These are phyloP conservation scores for Proteles cristata DNA, from an alignment of 2,113 vertebrate genomes.

Conservation along the genomic window DNA sequence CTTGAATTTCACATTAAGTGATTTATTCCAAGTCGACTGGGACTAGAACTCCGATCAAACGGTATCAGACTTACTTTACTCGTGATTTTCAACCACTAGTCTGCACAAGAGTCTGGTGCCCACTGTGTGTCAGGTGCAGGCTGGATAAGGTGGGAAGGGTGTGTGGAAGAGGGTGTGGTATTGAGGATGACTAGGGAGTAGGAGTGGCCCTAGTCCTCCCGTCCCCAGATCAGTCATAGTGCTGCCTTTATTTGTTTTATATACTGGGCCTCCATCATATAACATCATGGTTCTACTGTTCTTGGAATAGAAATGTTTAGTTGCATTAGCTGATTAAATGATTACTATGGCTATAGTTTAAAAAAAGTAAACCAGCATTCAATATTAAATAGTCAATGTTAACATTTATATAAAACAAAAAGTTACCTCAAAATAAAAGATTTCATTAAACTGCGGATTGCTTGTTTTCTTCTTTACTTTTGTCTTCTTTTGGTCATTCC, in stretches of 20 bases:
- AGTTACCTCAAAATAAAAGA: constrained; percentile 96
- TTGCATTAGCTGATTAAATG: neutral
- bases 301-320: constrained; percentile 22
- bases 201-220: neutral
- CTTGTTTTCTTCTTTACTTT: constrained; percentile 99
- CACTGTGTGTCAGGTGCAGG: neutral
- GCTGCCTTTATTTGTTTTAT: neutral
- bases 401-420: constrained; percentile 74
- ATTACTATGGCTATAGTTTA: neutral
- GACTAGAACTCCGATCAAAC: neutral
- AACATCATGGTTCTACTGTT: neutral
- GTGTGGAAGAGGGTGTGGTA: neutral
- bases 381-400: constrained; percentile 51
- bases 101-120: neutral
- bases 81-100: constrained; percentile 2
- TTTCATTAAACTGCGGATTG: constrained; percentile 98
- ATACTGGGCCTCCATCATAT: neutral
- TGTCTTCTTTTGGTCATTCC: constrained; percentile 99
- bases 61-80: neutral
- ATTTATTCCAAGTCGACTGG: neutral
- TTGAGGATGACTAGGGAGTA: neutral
- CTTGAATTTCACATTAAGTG: neutral
- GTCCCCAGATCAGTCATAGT: neutral
- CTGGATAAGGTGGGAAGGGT: neutral
- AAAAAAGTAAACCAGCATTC: constrained; percentile 56